A percentile compares a stretch with the other conserved stretches of the same genome.
phyloP scores from a whole-genome alignment of 2,888 invertebrate genomes.

The Ceraclea dissimilis region DNA sequence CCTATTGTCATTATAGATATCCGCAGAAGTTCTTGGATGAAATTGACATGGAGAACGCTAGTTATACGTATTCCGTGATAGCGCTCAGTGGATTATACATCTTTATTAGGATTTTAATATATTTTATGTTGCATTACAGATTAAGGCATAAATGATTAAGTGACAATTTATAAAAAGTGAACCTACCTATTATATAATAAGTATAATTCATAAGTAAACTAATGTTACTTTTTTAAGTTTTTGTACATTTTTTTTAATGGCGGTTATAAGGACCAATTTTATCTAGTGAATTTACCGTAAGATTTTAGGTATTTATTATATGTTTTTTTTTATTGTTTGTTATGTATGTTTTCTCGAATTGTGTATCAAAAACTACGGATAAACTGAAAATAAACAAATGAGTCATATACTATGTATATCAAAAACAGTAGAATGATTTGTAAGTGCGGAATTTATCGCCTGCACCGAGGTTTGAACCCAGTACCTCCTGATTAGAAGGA shows the following conservation, averaged over 20 bases:
- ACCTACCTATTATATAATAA: too few relatives aligned
- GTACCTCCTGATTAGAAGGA: too few relatives aligned
- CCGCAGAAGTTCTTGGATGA: slow-evolving; percentile 68
- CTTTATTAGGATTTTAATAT: slow-evolving; percentile 56
- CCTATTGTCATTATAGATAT: slow-evolving; percentile 67
- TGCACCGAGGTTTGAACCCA: too few relatives aligned
- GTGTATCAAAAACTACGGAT: too few relatives aligned
- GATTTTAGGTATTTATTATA: background rate
- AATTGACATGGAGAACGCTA: slow-evolving; percentile 60
- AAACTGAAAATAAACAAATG: too few relatives aligned
- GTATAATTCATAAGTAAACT: background rate
- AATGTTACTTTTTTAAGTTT: background rate
- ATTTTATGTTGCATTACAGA: slow-evolving; percentile 57
- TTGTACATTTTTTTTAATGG: background rate
- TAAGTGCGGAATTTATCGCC: too few relatives aligned
- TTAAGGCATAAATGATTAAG: slow-evolving; percentile 43
- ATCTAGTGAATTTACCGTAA: background rate
- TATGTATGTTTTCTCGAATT: too few relatives aligned
- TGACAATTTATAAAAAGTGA: too few relatives aligned
- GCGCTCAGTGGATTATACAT: slow-evolving; percentile 59
- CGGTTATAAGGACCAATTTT: background rate
- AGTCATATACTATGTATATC: too few relatives aligned
- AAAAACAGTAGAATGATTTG: too few relatives aligned
- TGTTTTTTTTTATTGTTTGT: too few relatives aligned
- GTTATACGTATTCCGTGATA: slow-evolving; percentile 57